These are phyloP conservation scores for Protomyctophum bolini DNA, from an alignment of 2,113 vertebrate genomes.

Conservation along the genomic window DNA sequence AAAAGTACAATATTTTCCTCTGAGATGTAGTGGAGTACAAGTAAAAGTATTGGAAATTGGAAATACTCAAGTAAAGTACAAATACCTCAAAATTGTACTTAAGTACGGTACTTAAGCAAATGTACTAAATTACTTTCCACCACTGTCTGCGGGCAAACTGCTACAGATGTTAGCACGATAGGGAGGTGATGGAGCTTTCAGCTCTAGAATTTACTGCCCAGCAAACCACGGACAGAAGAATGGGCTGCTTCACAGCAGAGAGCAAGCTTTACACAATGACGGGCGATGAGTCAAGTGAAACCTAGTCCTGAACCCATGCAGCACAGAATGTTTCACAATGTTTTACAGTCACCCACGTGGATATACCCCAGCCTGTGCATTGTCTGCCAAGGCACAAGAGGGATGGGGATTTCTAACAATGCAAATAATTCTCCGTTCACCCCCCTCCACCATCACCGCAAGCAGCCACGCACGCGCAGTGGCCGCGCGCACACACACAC, in stretches of 20 bases:
- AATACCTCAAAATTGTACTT: no score
- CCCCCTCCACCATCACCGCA: no score
- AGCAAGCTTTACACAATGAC: slow-evolving; percentile 55
- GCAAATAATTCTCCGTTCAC: slow-evolving; percentile 59
- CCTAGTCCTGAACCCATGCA: slow-evolving; percentile 60
- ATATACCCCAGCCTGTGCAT: slow-evolving; percentile 44
- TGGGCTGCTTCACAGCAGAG: slow-evolving; percentile 47
- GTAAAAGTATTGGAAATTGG: no score
- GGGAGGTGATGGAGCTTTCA: slow-evolving; percentile 57
- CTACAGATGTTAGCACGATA: not conserved
- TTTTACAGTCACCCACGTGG: slow-evolving; percentile 60
- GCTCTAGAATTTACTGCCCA: slow-evolving; percentile 50
- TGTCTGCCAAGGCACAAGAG: slow-evolving; percentile 57
- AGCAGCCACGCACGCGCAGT: slow-evolving; percentile 36
- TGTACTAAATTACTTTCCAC: no score
- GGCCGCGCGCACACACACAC: slow-evolving; percentile 33
- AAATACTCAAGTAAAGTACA: no score
- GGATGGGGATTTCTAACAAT: slow-evolving; percentile 64
- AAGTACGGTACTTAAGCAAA: no score
- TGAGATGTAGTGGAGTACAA: no score
- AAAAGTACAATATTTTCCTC: no score
- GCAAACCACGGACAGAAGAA: slow-evolving; percentile 49
- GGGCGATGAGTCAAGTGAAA: slow-evolving; percentile 67
- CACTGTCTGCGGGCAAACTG: no score
- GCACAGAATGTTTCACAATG: slow-evolving; percentile 54